Percentiles rank a stretch among this genome's conserved stretches.
phyloP scores from a whole-genome alignment of 2,113 vertebrate species.

The Triplophysa siluroides region DNA sequence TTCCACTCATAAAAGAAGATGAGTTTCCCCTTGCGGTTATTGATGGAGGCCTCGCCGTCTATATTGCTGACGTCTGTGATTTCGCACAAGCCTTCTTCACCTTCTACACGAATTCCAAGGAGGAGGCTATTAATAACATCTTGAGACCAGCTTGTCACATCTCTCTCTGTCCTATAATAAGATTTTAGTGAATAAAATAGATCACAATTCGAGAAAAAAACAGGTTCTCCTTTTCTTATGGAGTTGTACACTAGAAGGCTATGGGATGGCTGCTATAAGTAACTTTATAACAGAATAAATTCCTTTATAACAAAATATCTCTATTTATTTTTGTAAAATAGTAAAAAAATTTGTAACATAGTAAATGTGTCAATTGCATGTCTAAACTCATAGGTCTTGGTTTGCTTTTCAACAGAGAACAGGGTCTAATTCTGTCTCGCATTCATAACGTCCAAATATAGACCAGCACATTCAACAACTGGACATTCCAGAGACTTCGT shows the following conservation, averaged over 20 bases:
- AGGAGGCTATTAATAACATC: conserved; percentile 82
- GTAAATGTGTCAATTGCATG: too few species aligned
- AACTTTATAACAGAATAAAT: too few species aligned
- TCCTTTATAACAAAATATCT: too few species aligned
- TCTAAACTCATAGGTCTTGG: neutral
- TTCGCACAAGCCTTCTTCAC: conserved; percentile 80
- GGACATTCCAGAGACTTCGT: conserved; percentile 44
- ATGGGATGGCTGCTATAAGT: too few species aligned
- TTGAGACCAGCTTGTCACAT: conserved; percentile 87
- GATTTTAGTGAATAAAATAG: too few species aligned
- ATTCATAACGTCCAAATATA: conserved; percentile 48
- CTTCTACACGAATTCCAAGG: conserved; percentile 73
- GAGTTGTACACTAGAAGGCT: too few species aligned
- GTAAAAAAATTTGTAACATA: too few species aligned
- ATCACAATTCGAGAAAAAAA: too few species aligned
- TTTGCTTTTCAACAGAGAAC: conserved; percentile 13
- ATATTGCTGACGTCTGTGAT: conserved; percentile 83
- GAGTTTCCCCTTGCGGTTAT: conserved; percentile 88
- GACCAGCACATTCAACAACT: conserved; percentile 23
- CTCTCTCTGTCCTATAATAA: conserved; percentile 81
- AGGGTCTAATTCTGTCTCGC: conserved; percentile 29
- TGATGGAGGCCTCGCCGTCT: conserved; percentile 87
- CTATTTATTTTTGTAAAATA: too few species aligned
- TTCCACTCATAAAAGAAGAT: conserved; percentile 89
- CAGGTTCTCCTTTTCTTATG: too few species aligned